Percentiles rank a stretch among this genome's conserved stretches.
Conservation (phyloP, 2,797 vertebrate genomes). For the Galago senegalensis region DNA sequence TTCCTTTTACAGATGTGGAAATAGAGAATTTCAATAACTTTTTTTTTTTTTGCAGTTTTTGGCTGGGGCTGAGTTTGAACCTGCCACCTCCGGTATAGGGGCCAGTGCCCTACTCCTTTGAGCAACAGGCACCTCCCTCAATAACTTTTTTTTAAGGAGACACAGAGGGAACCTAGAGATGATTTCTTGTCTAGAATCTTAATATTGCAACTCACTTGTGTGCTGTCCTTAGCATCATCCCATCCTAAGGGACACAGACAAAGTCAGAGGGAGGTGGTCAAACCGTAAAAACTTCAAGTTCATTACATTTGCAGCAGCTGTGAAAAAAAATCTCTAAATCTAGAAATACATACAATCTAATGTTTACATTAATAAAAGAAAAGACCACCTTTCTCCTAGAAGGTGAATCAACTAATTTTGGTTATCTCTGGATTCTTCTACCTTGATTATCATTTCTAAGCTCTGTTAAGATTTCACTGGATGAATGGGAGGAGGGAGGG, state of each 20-base stretch:
- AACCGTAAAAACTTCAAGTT: not conserved
- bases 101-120: no score
- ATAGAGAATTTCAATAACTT: not conserved
- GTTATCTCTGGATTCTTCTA: not conserved
- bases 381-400: not conserved
- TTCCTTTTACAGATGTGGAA: slow-evolving; percentile 13
- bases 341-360: not conserved
- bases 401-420: not conserved
- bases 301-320: not conserved
- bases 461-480: not conserved
- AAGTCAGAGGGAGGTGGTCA: no score
- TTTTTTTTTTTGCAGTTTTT: no score
- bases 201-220: fast-evolving
- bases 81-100: no score
- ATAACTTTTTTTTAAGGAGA: not conserved
- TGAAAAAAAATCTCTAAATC: not conserved
- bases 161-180: not conserved
- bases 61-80: no score
- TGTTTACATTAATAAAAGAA: not conserved
- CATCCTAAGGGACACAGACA: not conserved
- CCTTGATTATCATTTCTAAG: not conserved
- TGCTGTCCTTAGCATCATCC: not conserved
- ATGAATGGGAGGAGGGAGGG: no score
- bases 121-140: no score
- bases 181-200: not conserved